Percentiles rank a stretch among this genome's conserved stretches.
These are phyloP conservation scores for Rhopalosiphum nymphaeae DNA, from an alignment of 2,888 invertebrate genomes.

Conservation along the genomic window DNA sequence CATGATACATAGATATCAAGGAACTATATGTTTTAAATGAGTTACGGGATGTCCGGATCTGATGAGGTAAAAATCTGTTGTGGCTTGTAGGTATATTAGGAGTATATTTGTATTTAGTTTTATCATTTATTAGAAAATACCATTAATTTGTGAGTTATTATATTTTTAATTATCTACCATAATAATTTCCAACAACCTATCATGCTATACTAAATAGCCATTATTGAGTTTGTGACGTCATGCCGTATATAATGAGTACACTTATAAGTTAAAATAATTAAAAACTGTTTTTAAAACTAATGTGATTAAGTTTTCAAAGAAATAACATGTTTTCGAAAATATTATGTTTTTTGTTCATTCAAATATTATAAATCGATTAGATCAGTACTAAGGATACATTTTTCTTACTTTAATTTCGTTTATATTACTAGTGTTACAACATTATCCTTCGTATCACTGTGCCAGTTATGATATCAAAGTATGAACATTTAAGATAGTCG, in stretches of 20 bases:
- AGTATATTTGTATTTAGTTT: neutral
- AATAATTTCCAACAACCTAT: neutral
- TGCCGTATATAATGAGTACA: neutral
- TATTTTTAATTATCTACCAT: neutral
- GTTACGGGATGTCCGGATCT: neutral
- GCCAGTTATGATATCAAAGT: neutral
- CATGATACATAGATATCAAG: neutral
- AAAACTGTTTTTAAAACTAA: neutral
- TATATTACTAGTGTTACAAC: neutral
- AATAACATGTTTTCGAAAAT: neutral
- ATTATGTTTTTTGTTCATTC: neutral
- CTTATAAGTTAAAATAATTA: neutral
- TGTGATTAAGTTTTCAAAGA: neutral
- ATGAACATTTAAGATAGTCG: neutral
- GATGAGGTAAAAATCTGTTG: neutral
- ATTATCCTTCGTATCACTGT: neutral
- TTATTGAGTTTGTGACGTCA: neutral
- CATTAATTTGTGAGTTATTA: conserved; percentile 5
- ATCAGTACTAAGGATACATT: neutral
- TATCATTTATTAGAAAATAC: neutral
- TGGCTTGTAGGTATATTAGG: neutral
- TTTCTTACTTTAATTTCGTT: neutral
- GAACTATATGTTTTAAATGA: neutral
- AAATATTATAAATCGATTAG: neutral
- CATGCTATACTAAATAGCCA: neutral